Base-by-base conservation (phyloP, 1,140 invertebrate genomes). In the Oreohelix idahoensis region DNA sequence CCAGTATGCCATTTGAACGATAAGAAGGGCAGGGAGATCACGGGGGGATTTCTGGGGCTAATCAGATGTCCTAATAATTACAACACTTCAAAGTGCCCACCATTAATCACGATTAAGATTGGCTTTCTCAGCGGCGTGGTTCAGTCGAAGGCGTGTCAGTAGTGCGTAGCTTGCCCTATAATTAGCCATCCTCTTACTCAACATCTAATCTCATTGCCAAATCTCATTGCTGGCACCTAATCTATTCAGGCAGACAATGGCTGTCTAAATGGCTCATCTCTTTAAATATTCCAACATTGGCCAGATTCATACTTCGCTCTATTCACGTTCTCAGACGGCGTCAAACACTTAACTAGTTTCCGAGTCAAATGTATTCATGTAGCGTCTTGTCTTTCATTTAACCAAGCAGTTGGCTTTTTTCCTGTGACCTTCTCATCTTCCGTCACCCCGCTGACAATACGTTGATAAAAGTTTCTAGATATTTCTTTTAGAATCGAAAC, bases 151-250 rank as follows among this genome's bases (percentile, higher is more conserved):
- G 5, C 39, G 23, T 29, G 73, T 45, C 4, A 45, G 73, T 38
- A 10, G 23, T 75, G 39, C 35, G 36, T 20, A 58, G 53, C 53
- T 10, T n/a, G 15, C 36, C 15, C 39, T 42, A 38, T 49, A 76
- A 76, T 76, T 45, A 76, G n/a, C n/a, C 74, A 76, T 51, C n/a
- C 23, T 76, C 74, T 76, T 76, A 76, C n/a, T 76, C 74, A 76
- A 76, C 74, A 76, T 42, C 74, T n/a, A 76, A 76, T 76, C 74
- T 45, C 39, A 1, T 51, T 75, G 38, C 73, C 73, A 75, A 36
- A 45, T 75, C 5, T 1, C 2, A 75, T 45, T 29, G 10, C 39
- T 42, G 26, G 39, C 36, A 42, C 73, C 35, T 39, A 42, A 42
- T 66, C 63, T 32, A 32, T 66, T 32, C 29, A 66, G 5, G 17